Base-by-base conservation (phyloP, 2,797 vertebrate species). In the Pristis pectinata region DNA sequence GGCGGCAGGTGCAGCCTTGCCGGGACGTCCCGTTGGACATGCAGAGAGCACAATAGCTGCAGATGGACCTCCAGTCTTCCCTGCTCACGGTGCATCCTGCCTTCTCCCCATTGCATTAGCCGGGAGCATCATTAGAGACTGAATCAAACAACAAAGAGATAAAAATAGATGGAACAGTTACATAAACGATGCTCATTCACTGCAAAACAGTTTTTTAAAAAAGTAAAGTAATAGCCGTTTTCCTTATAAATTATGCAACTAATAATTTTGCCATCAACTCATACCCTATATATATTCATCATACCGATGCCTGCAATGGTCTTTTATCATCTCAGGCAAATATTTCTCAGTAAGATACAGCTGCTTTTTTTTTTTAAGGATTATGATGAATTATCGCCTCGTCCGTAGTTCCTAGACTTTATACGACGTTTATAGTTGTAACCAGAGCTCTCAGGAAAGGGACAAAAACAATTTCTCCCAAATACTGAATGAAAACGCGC, bases 321-420 rank as follows among this genome's bases (percentile, higher is more conserved):
- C 49, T 96, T 96, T 97, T 97, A 97, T 95, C 80, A 95, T 95
- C 59, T 85, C 94, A 34, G 27, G 95, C 95, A 61, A 77, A 11
- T 11, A 24, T 1, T 59, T 41, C 95, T 70, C 74, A 95, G 95
- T 30, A n/a, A 59, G 94, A 15, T 27, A 64, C 10, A 61, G n/a
- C n/a, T n/a, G n/a, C 49, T 49, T 49, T 49, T 64, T 64, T 64
- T 64, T 9, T 64, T 64, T 15, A 0, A 64, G 61, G 61, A 64
- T 15, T 15, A 82, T 56, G 4, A 9, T 95, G 96, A 96, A 97
- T 96, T 97, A 96, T 95, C 93, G 89, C 95, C 95, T 96, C 95
- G 95, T 95, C 95, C 95, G 91, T 94, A 30, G n/a, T 59, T 87
- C 44, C 22, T 83, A 49, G 3, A 27, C 22, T 80, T 24, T 24